Evolutionary conservation across 1,140 invertebrate species (phyloP).

Genomic region (Orchestia grillus): DNA sequence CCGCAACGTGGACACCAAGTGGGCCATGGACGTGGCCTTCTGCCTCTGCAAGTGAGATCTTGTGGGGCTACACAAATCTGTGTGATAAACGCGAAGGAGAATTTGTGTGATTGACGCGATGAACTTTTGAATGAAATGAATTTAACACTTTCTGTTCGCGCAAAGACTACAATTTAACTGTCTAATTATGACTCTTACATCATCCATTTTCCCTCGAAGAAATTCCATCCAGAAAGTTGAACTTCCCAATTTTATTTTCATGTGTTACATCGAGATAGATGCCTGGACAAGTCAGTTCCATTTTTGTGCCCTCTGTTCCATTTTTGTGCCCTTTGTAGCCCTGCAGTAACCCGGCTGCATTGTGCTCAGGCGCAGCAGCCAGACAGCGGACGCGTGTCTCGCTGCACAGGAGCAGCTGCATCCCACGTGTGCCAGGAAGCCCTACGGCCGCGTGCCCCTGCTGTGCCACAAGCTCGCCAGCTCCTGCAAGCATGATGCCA

Average conservation of each 20-base stretch:
- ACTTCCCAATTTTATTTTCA: background rate
- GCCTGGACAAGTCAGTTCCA: background rate
- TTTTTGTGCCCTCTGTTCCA: too few relatives aligned
- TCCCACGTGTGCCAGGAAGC: slow-evolving; percentile 85
- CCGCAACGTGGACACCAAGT: slow-evolving; percentile 81
- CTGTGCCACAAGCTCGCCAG: slow-evolving; percentile 83
- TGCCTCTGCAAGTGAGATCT: slow-evolving; percentile 91
- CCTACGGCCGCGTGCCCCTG: slow-evolving; percentile 75
- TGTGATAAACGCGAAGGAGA: too few relatives aligned
- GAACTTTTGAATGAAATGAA: background rate
- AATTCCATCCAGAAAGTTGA: background rate
- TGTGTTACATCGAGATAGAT: background rate
- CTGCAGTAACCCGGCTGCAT: background rate
- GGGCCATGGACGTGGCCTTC: slow-evolving; percentile 89
- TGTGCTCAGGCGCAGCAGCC: slow-evolving; percentile 80
- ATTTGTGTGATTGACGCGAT: background rate
- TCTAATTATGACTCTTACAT: background rate
- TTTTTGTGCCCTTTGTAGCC: background rate
- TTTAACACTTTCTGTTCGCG: background rate
- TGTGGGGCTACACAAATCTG: background rate
- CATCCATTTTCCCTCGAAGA: background rate
- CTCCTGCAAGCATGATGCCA: slow-evolving; percentile 80
- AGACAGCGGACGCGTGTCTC: slow-evolving; percentile 86
- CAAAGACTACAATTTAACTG: background rate
- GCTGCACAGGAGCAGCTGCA: slow-evolving; percentile 89